Evolutionary conservation across 1,140 invertebrate species (phyloP), one percentile per base, ranked within the genome.

Genomic region (Drosophila santomea): DNA sequence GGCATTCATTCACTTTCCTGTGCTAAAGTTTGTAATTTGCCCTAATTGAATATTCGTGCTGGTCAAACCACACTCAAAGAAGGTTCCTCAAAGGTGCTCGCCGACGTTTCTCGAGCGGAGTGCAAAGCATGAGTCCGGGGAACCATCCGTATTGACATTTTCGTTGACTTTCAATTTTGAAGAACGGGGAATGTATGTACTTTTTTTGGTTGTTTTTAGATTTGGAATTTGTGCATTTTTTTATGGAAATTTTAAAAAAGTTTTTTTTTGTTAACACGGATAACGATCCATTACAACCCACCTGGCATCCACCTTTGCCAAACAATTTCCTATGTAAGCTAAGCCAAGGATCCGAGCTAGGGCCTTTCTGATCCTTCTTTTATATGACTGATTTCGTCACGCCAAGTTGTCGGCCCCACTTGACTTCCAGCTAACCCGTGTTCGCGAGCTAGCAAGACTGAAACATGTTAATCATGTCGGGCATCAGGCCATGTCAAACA

Each of bases 401-500:
- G 73, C 54, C 73, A 58, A 74, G 71, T 74, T 60, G 59, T 58
- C 59, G 36, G 47, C 71, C 69, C 58, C 52, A 52, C 72, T 51
- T 35, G 51, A 45, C 60, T 57, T 47, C 50, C 38, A 71, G 44
- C 52, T 17, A 11, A 25, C 39, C 66, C 12, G 57, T 25, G 20
- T 45, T 39, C 28, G 38, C 41, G 58, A 39, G 48, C 73, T 52
- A 61, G 45, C 58, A 44, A 36, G 55, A 62, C 61, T 41, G 28
- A 83, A 85, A 88, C 83, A 88, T 88, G 83, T 88, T 88, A 88
- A 88, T 89, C 84, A 88, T 89, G 88, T 79, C 56, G 78, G 73
- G 64, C 78, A 76, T 82, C 78, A 88, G 75, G 56, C 78, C 71
- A 69, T 74, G 80, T 61, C 75, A 78, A 74, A 73, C 66, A 61